A percentile compares a stretch with the other conserved stretches of the same genome.
Evolutionary conservation across 2,888 invertebrate species (phyloP).

Genomic region (Andrena dorsata): DNA sequence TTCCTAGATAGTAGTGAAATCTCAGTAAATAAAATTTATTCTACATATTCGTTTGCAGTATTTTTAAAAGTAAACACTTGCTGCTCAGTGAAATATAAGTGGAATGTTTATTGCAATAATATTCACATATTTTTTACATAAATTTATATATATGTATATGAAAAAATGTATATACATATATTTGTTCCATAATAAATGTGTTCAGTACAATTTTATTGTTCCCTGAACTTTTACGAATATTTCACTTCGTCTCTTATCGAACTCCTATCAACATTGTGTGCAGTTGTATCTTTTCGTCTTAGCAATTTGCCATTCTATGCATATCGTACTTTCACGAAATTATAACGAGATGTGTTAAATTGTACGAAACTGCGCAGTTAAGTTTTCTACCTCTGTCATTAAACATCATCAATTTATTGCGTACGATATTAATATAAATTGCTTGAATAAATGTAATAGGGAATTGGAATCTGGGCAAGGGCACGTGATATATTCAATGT

Average conservation of each 20-base stretch:
- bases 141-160: conserved; percentile 52
- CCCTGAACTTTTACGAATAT: neutral
- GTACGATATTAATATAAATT: conserved; percentile 5
- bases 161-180: conserved; percentile 34
- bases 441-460: conserved; percentile 5
- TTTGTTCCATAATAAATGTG: conserved; percentile 64
- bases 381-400: neutral
- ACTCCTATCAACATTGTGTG: no score
- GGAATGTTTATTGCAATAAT: conserved; percentile 54
- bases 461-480: conserved; percentile 17
- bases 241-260: neutral
- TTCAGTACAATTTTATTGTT: conserved; percentile 33
- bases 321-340: neutral
- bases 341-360: neutral
- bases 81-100: conserved; percentile 60
- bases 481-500: conserved; percentile 18
- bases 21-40: conserved; percentile 19
- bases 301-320: neutral
- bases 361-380: neutral
- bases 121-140: conserved; percentile 49
- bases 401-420: neutral
- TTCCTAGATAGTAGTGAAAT: conserved; percentile 19
- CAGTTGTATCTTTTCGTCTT: neutral
- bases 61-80: conserved; percentile 51
- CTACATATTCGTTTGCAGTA: conserved; percentile 47